phyloP scores from a whole-genome alignment of 2,113 vertebrate genomes.

The Leucoraja erinaceus region DNA sequence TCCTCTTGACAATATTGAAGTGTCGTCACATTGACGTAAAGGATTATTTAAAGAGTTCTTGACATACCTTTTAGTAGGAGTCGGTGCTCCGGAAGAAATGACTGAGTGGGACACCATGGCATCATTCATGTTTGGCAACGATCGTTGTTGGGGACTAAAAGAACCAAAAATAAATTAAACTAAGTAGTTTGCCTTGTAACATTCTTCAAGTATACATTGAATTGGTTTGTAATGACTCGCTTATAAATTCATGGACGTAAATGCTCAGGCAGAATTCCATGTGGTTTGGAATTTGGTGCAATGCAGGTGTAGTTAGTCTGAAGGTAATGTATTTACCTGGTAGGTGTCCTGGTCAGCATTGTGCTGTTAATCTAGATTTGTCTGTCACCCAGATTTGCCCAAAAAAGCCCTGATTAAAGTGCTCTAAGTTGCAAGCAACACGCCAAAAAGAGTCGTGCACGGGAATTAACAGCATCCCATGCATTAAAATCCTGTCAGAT shows the following conservation, averaged over 20 bases:
- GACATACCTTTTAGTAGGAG: conserved; percentile 83
- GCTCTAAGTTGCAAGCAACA: too few species aligned
- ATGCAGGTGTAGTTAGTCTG: too few species aligned
- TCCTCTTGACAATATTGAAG: background rate
- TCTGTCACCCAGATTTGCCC: too few species aligned
- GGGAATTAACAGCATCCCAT: too few species aligned
- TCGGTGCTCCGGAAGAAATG: conserved; percentile 75
- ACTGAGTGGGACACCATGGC: conserved; percentile 63
- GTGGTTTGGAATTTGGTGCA: too few species aligned
- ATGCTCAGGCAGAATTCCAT: background rate
- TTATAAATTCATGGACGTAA: background rate
- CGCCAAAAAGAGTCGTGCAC: too few species aligned
- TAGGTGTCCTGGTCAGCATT: too few species aligned
- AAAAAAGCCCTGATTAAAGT: too few species aligned
- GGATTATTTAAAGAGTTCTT: conserved; percentile 8
- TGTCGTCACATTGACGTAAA: background rate
- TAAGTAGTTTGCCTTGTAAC: background rate
- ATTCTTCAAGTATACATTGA: background rate
- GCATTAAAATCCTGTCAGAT: background rate
- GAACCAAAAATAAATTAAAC: conserved; percentile 40
- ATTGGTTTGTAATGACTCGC: background rate
- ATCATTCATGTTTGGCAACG: conserved; percentile 78
- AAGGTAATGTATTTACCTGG: too few species aligned
- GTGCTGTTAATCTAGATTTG: too few species aligned
- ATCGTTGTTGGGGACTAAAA: conserved; percentile 72